These are phyloP conservation scores for Diachasmimorpha longicaudata DNA, from an alignment of 1,140 invertebrate species.

Conservation along the genomic window DNA sequence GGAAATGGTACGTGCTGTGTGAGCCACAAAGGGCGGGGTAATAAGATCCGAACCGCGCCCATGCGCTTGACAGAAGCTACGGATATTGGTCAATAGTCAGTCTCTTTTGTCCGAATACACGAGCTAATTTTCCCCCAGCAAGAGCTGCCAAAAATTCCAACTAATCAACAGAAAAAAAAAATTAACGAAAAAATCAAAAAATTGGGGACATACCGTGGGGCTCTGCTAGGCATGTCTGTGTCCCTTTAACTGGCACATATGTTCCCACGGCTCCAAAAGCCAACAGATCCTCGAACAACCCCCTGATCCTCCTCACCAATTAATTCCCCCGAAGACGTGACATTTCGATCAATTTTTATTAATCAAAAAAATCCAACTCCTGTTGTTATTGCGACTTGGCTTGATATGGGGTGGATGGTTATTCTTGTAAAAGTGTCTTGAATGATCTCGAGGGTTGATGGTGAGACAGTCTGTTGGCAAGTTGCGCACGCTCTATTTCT, in stretches of 20 bases:
- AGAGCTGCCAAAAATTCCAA: background rate
- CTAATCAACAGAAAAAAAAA: background rate
- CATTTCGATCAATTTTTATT: too few species aligned
- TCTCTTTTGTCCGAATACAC: background rate
- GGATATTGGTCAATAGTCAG: constrained; percentile 44
- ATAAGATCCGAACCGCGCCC: constrained; percentile 47
- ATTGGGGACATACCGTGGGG: background rate
- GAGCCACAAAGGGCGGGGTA: constrained; percentile 35
- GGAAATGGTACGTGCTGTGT: constrained; percentile 15
- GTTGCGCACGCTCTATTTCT: constrained; percentile 18
- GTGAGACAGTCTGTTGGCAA: too few species aligned
- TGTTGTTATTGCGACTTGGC: too few species aligned
- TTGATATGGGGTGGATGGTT: too few species aligned
- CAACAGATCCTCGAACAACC: too few species aligned
- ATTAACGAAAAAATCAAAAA: too few species aligned
- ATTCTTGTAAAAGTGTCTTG: too few species aligned
- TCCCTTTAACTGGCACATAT: background rate
- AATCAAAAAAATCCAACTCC: too few species aligned
- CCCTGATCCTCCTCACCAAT: background rate
- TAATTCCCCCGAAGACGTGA: too few species aligned
- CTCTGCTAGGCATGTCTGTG: constrained; percentile 4
- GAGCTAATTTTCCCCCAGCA: background rate
- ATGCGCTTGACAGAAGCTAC: constrained; percentile 42
- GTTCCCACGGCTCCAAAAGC: background rate
- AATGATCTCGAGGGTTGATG: too few species aligned